Conservation (phyloP, 2,888 invertebrate species). For the Pollenia griseotomentosa region DNA sequence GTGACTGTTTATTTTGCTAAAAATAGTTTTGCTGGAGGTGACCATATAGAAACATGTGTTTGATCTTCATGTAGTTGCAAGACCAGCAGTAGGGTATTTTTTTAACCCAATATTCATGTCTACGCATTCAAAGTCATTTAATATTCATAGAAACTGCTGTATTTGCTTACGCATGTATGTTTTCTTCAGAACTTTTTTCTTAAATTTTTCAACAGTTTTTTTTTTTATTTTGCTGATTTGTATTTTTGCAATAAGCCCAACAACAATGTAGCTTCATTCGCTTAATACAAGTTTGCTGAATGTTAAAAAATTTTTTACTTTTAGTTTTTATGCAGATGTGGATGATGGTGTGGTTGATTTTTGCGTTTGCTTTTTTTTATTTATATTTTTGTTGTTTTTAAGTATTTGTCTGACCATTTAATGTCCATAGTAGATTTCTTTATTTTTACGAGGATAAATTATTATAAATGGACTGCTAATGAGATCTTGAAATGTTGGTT, state of each 20-base stretch:
- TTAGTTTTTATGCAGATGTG: conserved; percentile 7
- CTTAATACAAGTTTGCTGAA: conserved; percentile 27
- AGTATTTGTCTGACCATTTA: conserved; percentile 49
- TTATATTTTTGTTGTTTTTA: conserved; percentile 14
- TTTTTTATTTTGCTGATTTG: neutral
- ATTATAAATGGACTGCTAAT: conserved; percentile 72
- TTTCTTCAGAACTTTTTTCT: neutral
- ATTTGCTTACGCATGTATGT: conserved; percentile 52
- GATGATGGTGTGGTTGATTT: no score
- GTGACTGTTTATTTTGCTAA: no score
- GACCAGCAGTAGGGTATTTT: neutral
- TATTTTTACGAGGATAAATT: conserved; percentile 63
- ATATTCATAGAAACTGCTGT: conserved; percentile 47
- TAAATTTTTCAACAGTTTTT: neutral
- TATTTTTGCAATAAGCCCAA: conserved; percentile 31
- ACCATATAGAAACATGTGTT: no score
- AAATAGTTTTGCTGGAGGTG: no score
- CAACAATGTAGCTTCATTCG: conserved; percentile 56
- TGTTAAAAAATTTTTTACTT: neutral
- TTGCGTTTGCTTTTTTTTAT: neutral
- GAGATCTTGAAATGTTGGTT: conserved; percentile 64
- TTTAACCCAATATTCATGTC: neutral
- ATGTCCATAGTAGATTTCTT: conserved; percentile 53
- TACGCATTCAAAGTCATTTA: conserved; percentile 41
- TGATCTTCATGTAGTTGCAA: no score